phyloP scores from a whole-genome alignment of 2,113 vertebrate genomes.

The Cygnus buccinator region DNA sequence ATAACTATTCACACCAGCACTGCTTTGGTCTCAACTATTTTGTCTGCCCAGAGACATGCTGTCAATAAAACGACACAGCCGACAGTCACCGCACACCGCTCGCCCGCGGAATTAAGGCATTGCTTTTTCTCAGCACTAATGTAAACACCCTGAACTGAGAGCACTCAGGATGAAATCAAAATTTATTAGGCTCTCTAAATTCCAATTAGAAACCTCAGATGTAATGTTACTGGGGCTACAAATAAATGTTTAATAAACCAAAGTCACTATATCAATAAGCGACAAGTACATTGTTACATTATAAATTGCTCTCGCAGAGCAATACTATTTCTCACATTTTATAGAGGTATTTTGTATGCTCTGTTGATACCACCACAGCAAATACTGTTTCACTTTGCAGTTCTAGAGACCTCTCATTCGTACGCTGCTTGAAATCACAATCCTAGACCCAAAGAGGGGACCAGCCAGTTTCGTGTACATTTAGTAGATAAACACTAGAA shows the following conservation, averaged over 20 bases:
- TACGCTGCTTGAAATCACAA: not conserved
- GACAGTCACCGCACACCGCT: rapidly evolving
- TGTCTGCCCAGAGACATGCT: not conserved
- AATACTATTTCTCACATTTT: not conserved
- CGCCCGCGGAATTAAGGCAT: not conserved
- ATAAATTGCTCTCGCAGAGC: not conserved
- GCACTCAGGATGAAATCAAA: constrained; percentile 22
- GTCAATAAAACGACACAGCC: rapidly evolving
- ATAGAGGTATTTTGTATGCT: not conserved
- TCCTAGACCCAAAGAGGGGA: not conserved
- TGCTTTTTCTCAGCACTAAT: not conserved
- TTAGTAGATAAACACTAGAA: not conserved
- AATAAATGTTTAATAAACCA: constrained; percentile 38
- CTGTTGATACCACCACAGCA: not conserved
- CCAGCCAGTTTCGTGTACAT: not conserved
- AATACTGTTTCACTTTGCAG: not conserved
- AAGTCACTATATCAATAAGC: constrained; percentile 10
- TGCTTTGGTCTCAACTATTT: not conserved
- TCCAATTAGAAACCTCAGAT: constrained; percentile 34
- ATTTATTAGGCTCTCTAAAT: constrained; percentile 52
- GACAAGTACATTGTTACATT: constrained; percentile 9
- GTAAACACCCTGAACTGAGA: not conserved
- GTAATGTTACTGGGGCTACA: not conserved
- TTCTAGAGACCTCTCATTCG: not conserved
- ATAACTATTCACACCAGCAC: not conserved